Conservation (phyloP, 2,888 invertebrate genomes). For the Sympetrum striolatum region DNA sequence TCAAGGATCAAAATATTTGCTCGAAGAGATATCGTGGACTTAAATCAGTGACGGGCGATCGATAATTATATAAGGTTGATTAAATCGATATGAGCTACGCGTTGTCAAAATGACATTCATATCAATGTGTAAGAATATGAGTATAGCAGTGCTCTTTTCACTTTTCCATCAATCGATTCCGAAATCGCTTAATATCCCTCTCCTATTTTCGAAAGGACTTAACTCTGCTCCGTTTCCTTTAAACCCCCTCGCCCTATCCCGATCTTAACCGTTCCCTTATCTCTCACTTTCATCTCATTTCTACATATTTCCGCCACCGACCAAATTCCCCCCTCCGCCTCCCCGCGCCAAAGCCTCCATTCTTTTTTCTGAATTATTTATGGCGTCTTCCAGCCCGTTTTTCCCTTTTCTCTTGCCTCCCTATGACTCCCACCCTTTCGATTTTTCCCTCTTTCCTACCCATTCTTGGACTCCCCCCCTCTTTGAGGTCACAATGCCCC, state of each 20-base stretch:
- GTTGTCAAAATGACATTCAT: no score
- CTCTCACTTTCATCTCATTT: constrained; percentile 24
- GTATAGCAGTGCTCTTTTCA: not conserved
- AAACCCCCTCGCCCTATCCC: not conserved
- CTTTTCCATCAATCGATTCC: not conserved
- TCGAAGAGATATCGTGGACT: no score
- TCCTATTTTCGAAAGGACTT: constrained; percentile 1
- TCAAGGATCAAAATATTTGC: no score
- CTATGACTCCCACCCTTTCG: not conserved
- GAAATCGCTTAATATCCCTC: not conserved
- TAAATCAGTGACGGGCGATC: no score
- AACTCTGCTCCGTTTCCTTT: not conserved
- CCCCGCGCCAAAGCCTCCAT: not conserved
- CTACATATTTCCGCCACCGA: not conserved
- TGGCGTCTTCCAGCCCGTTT: not conserved
- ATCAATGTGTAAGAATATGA: no score
- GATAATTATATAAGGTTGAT: no score
- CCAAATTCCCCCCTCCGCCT: not conserved
- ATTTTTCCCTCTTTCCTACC: not conserved
- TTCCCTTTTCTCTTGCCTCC: not conserved
- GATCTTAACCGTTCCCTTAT: constrained; percentile 23
- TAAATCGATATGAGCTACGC: no score
- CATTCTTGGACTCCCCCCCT: not conserved
- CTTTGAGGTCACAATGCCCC: not conserved
- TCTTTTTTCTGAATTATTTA: constrained; percentile 36